Conservation (phyloP, 2,113 vertebrate genomes). For the Ceyx cyanopectus region DNA sequence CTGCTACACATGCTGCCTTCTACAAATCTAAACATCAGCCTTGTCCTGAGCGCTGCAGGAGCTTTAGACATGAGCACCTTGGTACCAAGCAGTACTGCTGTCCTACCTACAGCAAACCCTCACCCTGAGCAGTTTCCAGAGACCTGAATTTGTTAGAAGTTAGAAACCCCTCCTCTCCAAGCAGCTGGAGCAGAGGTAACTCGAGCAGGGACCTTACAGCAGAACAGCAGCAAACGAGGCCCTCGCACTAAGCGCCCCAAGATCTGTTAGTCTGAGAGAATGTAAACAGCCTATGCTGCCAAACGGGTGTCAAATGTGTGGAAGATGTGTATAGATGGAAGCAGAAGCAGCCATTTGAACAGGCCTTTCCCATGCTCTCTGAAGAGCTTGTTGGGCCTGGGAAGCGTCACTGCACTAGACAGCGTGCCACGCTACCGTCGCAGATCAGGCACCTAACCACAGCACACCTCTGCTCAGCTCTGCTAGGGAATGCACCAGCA, state of each 20-base stretch:
- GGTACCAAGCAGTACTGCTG: neutral
- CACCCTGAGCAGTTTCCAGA: neutral
- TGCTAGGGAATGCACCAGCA: neutral
- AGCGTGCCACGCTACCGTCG: neutral
- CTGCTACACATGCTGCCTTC: neutral
- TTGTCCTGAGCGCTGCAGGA: neutral
- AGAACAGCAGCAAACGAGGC: too few relatives aligned
- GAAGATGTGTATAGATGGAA: neutral
- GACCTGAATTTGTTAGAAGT: neutral
- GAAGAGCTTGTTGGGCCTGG: neutral
- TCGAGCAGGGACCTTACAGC: neutral
- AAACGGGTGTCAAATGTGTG: neutral
- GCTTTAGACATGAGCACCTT: neutral
- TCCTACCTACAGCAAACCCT: neutral
- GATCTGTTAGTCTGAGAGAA: neutral
- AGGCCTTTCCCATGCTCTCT: neutral
- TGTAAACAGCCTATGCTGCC: neutral
- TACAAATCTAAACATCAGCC: accelerated
- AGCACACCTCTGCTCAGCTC: neutral
- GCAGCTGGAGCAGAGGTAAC: neutral
- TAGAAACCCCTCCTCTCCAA: neutral
- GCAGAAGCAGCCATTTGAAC: neutral
- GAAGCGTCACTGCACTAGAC: neutral
- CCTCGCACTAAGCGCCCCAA: neutral
- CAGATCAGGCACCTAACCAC: neutral